phyloP scores from a whole-genome alignment of 1,140 invertebrate genomes.

The Stenopsyche tienmushanensis region DNA sequence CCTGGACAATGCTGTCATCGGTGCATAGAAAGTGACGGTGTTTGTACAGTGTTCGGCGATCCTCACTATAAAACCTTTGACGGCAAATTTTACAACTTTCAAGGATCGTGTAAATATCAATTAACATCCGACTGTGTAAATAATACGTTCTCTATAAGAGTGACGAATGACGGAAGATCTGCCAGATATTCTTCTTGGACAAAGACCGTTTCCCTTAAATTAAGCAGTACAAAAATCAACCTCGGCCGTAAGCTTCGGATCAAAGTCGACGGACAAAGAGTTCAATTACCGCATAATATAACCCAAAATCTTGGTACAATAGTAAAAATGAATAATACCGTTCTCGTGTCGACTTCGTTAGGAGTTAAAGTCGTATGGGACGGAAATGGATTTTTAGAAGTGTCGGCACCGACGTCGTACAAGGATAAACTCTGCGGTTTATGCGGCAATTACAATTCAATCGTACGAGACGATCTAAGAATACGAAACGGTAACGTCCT shows the following conservation, averaged over 20 bases:
- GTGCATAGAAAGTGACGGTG: slow-evolving; percentile 84
- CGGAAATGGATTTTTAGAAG: slow-evolving; percentile 87
- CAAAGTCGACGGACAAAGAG: slow-evolving; percentile 78
- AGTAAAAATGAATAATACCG: slow-evolving; percentile 58
- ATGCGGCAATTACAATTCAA: slow-evolving; percentile 90
- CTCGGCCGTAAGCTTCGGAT: slow-evolving; percentile 84
- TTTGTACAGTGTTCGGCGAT: slow-evolving; percentile 91
- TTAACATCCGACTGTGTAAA: slow-evolving; percentile 77
- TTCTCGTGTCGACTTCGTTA: slow-evolving; percentile 66
- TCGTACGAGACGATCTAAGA: slow-evolving; percentile 72
- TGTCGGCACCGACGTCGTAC: slow-evolving; percentile 78
- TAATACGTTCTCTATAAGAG: slow-evolving; percentile 80
- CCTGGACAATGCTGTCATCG: slow-evolving; percentile 83
- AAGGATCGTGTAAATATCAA: slow-evolving; percentile 89
- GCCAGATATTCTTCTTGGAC: slow-evolving; percentile 83
- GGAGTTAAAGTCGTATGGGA: slow-evolving; percentile 87
- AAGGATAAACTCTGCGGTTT: slow-evolving; percentile 82
- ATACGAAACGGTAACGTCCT: slow-evolving; percentile 65
- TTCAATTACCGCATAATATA: slow-evolving; percentile 66
- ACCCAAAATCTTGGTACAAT: slow-evolving; percentile 57
- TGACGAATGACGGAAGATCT: slow-evolving; percentile 81
- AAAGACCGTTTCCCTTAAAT: slow-evolving; percentile 80
- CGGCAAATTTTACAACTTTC: slow-evolving; percentile 87
- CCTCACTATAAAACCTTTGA: slow-evolving; percentile 94
- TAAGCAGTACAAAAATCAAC: slow-evolving; percentile 73